Conservation (phyloP, 2,113 vertebrate species). For the Hiodon alosoides region DNA sequence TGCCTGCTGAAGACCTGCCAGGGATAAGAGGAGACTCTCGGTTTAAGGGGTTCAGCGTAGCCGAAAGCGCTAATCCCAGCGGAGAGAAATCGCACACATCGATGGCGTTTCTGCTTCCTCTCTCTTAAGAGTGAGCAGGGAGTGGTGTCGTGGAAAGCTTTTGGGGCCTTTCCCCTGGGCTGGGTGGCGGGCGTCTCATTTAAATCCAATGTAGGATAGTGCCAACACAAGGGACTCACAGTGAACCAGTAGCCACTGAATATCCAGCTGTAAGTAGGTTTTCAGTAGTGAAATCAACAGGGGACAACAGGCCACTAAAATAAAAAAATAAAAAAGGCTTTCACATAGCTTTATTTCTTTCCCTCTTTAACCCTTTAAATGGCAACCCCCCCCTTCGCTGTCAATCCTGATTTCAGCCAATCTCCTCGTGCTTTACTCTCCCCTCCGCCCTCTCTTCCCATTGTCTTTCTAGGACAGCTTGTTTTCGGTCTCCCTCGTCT, state of each 20-base stretch:
- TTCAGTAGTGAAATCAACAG: not conserved
- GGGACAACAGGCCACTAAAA: not conserved
- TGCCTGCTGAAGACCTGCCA: conserved; percentile 84
- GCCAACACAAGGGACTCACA: not conserved
- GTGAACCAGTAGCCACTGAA: not conserved
- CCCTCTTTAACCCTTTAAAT: not conserved
- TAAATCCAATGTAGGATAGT: not conserved
- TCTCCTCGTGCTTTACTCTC: conserved; percentile 17
- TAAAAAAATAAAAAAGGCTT: not conserved
- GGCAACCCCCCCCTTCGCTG: conserved; percentile 8
- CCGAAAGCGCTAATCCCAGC: no score
- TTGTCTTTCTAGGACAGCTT: conserved; percentile 59
- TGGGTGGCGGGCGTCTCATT: not conserved
- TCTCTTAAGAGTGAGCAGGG: no score
- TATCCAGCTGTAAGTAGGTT: not conserved
- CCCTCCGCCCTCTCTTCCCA: not conserved
- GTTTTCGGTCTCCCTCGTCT: conserved; percentile 60
- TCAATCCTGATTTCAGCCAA: conserved; percentile 32
- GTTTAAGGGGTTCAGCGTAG: no score
- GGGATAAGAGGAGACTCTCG: conserved; percentile 28
- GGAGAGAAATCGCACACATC: no score
- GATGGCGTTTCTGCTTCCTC: no score
- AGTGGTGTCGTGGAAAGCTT: no score
- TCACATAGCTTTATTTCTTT: not conserved
- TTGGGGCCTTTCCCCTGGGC: no score